These are phyloP conservation scores for Loripinus fragilis DNA, from an alignment of 2,888 invertebrate species.

Conservation along the genomic window DNA sequence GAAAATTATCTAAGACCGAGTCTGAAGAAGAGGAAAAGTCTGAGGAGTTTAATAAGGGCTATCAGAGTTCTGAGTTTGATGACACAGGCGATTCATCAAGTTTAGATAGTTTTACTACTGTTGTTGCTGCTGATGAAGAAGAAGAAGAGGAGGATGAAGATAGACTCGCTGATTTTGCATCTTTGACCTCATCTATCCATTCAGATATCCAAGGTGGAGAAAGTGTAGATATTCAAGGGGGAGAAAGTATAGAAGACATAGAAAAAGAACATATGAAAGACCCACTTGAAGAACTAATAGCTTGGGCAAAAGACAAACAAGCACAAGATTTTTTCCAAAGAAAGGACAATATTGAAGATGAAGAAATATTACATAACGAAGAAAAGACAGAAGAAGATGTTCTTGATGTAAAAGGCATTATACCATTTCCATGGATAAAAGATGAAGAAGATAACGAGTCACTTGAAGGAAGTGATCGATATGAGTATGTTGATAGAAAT, in stretches of 20 bases:
- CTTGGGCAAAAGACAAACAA: constrained; percentile 66
- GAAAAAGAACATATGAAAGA: constrained; percentile 45
- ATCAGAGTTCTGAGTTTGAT: constrained; percentile 60
- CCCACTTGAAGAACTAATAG: constrained; percentile 58
- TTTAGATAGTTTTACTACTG: constrained; percentile 83
- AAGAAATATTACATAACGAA: constrained; percentile 37
- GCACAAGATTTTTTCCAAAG: constrained; percentile 52
- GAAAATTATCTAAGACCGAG: constrained; percentile 2
- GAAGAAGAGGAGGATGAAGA: constrained; percentile 86
- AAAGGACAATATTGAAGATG: constrained; percentile 46
- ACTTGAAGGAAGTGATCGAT: constrained; percentile 78
- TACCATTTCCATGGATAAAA: constrained; percentile 61
- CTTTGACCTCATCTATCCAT: constrained; percentile 84
- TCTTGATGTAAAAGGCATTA: constrained; percentile 53
- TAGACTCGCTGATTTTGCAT: constrained; percentile 85
- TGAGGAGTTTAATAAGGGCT: constrained; percentile 1
- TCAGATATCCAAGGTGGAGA: constrained; percentile 81
- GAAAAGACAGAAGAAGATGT: constrained; percentile 46
- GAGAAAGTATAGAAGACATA: constrained; percentile 50
- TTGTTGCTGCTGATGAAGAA: constrained; percentile 79
- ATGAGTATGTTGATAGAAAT: constrained; percentile 78
- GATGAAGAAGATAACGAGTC: constrained; percentile 73
- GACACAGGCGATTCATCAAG: constrained; percentile 81
- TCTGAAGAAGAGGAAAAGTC: constrained; percentile 13
- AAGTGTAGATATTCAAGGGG: constrained; percentile 73